phyloP scores from a whole-genome alignment of 2,888 invertebrate genomes.

The Ophraella communa region DNA sequence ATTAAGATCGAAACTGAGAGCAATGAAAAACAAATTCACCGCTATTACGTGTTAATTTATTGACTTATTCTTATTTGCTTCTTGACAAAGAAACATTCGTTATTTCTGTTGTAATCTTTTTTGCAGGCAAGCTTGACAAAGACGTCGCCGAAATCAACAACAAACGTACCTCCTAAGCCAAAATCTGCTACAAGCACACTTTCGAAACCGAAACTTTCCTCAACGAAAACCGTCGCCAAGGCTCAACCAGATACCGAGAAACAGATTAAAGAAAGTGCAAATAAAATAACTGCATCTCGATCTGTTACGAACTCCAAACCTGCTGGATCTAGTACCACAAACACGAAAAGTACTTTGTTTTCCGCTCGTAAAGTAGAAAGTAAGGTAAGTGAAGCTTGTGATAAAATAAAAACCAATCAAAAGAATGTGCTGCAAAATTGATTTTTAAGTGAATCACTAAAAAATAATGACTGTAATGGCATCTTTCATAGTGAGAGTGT shows the following conservation, averaged over 20 bases:
- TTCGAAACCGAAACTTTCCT: conserved; percentile 45
- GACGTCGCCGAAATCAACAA: conserved; percentile 27
- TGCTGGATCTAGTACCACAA: conserved; percentile 40
- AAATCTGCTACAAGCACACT: conserved; percentile 38
- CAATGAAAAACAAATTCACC: too few species aligned
- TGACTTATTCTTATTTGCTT: too few species aligned
- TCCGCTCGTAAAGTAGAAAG: conserved; percentile 49
- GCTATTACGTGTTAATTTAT: too few species aligned
- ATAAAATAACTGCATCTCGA: conserved; percentile 63
- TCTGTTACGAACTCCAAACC: conserved; percentile 48
- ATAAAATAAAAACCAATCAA: background rate
- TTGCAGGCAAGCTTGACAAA: conserved; percentile 17
- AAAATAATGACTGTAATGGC: background rate
- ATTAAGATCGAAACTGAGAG: too few species aligned
- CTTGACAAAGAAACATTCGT: too few species aligned
- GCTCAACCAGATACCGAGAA: conserved; percentile 60
- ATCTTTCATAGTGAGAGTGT: too few species aligned
- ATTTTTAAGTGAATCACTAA: too few species aligned
- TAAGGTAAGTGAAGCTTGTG: conserved; percentile 44
- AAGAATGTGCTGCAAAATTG: too few species aligned
- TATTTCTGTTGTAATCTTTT: too few species aligned
- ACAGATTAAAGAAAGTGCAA: conserved; percentile 73
- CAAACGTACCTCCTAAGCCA: conserved; percentile 39
- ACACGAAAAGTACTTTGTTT: background rate
- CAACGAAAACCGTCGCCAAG: conserved; percentile 45